Percentiles rank a stretch among this genome's conserved stretches.
Evolutionary conservation across 2,797 vertebrate species (phyloP).

Genomic region (Staurois parvus): DNA sequence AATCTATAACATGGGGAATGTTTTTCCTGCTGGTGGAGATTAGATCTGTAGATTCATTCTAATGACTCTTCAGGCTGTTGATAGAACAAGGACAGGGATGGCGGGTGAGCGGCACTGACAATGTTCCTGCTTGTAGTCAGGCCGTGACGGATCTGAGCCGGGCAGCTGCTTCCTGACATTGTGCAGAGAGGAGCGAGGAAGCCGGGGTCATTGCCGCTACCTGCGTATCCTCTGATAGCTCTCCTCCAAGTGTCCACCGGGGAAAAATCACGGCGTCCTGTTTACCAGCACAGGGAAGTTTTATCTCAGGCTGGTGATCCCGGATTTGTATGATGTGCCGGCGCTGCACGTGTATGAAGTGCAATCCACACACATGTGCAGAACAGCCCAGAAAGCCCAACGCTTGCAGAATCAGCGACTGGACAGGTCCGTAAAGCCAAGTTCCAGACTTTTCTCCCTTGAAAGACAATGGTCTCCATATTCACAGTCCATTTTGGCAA

Average conservation of each 20-base stretch:
- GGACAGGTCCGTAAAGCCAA: too few relatives aligned
- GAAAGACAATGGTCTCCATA: too few relatives aligned
- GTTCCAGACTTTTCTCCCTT: too few relatives aligned
- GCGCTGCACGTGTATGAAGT: too few relatives aligned
- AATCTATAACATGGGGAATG: neutral
- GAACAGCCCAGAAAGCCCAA: too few relatives aligned
- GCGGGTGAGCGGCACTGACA: neutral
- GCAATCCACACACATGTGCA: too few relatives aligned
- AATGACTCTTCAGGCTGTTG: slow-evolving; percentile 4
- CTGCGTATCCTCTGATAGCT: slow-evolving; percentile 63
- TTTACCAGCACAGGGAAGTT: neutral
- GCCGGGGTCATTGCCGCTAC: slow-evolving; percentile 66
- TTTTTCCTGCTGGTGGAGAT: slow-evolving; percentile 5
- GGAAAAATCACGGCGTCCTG: slow-evolving; percentile 40
- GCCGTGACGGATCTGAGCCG: slow-evolving; percentile 18
- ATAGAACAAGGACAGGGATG: neutral
- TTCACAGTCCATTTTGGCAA: too few relatives aligned
- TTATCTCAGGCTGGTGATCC: neutral
- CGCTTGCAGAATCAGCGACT: too few relatives aligned
- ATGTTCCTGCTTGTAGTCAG: neutral
- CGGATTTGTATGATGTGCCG: too few relatives aligned
- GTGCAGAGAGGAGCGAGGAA: slow-evolving; percentile 10
- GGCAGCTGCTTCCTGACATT: slow-evolving; percentile 57
- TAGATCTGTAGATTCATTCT: slow-evolving; percentile 1
- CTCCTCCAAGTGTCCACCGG: neutral